phyloP scores from a whole-genome alignment of 2,888 invertebrate species.

The Dynastes maya region DNA sequence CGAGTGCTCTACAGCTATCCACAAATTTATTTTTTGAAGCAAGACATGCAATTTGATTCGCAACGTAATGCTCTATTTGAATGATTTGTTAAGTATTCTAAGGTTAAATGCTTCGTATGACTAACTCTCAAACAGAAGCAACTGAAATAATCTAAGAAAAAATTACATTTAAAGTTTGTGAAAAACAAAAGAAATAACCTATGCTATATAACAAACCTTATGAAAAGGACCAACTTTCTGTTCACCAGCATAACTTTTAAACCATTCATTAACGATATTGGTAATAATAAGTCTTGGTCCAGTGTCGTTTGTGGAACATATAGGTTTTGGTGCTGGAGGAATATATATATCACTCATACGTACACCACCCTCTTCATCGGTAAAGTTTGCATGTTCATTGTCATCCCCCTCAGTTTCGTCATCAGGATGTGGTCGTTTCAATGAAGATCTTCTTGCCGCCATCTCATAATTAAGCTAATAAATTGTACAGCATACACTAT shows the following conservation, averaged over 20 bases:
- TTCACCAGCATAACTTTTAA: conserved; percentile 95
- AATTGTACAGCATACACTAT: not conserved
- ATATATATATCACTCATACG: conserved; percentile 88
- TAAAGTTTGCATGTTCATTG: conserved; percentile 57
- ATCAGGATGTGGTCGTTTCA: conserved; percentile 49
- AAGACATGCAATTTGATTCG: no score
- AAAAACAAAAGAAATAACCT: not conserved
- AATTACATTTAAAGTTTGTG: no score
- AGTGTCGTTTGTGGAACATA: conserved; percentile 80
- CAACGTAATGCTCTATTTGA: no score
- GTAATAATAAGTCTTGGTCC: conserved; percentile 93
- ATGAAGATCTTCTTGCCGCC: conserved; percentile 20
- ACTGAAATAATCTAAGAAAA: no score
- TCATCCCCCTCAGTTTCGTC: conserved; percentile 53
- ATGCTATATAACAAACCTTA: conserved; percentile 76
- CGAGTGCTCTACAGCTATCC: no score
- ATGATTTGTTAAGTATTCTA: no score
- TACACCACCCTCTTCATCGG: conserved; percentile 81
- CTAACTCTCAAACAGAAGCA: no score
- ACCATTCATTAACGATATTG: conserved; percentile 92
- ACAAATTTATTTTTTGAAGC: no score
- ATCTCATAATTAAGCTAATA: conserved; percentile 12
- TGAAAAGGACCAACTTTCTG: conserved; percentile 95
- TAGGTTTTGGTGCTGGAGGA: conserved; percentile 82
- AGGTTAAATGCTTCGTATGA: no score